Percentiles rank a stretch among this genome's conserved stretches.
phyloP scores from a whole-genome alignment of 2,888 invertebrate genomes.

The Coleophora flavipennella region DNA sequence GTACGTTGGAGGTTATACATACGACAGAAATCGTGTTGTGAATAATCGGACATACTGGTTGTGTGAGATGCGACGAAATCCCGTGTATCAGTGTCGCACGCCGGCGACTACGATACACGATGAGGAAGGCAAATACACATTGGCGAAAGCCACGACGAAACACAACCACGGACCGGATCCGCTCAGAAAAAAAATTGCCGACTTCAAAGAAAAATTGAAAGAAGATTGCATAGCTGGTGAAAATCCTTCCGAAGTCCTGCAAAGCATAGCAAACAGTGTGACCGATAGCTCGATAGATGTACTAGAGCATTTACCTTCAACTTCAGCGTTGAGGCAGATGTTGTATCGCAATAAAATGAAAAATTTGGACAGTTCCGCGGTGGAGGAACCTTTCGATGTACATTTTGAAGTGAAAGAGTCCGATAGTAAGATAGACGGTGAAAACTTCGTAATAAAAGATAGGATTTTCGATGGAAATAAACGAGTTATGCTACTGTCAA shows the following conservation, averaged over 20 bases:
- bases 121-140: constrained; percentile 1
- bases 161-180: constrained; percentile 5
- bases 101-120: constrained; percentile 3
- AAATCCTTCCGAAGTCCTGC: neutral
- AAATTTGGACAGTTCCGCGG: neutral
- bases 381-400: constrained; percentile 8
- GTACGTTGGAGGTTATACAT: constrained; percentile 5
- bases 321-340: constrained; percentile 7
- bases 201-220: constrained; percentile 2
- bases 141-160: neutral
- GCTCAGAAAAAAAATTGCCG: constrained; percentile 2
- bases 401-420: constrained; percentile 5
- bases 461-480: constrained; percentile 2
- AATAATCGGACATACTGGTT: constrained; percentile 4
- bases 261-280: no score
- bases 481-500: constrained; percentile 5
- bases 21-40: constrained; percentile 3
- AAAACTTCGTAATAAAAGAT: constrained; percentile 9
- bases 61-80: constrained; percentile 4
- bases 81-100: neutral
- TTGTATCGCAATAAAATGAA: constrained; percentile 6
- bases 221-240: constrained; percentile 1
- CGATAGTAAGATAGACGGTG: constrained; percentile 2
- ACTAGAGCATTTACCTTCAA: constrained; percentile 8
- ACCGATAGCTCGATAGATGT: constrained; percentile 1